Percentiles rank a stretch among this genome's conserved stretches.
These are phyloP conservation scores for Ormyrus nitidulus DNA, from an alignment of 2,888 invertebrate genomes.

Conservation along the genomic window DNA sequence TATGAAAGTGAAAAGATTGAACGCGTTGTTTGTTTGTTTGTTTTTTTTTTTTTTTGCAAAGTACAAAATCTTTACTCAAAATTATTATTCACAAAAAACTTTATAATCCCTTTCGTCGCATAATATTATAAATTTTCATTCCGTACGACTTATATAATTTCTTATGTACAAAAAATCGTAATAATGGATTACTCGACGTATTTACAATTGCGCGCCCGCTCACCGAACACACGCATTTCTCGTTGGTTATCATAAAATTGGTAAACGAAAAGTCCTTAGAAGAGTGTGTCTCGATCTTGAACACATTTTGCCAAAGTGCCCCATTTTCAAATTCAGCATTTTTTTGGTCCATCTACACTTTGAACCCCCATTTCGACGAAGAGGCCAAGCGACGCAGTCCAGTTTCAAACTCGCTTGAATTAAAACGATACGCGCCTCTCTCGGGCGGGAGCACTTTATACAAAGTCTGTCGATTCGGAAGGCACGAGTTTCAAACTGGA, in stretches of 20 bases:
- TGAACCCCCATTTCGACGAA: constrained; percentile 8
- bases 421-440: not conserved
- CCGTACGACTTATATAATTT: constrained; percentile 43
- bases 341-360: not conserved
- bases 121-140: constrained; percentile 34
- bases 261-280: constrained; percentile 48
- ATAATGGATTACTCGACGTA: constrained; percentile 36
- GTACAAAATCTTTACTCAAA: constrained; percentile 49
- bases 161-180: constrained; percentile 48
- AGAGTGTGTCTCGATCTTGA: constrained; percentile 3
- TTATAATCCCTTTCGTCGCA: constrained; percentile 34
- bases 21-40: too few species aligned
- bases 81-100: constrained; percentile 36
- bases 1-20: too few species aligned
- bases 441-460: too few species aligned
- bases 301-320: not conserved
- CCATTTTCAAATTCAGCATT: not conserved
- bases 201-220: constrained; percentile 42
- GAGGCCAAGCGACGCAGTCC: not conserved
- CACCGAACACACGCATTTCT: constrained; percentile 27
- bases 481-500: not conserved
- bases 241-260: not conserved
- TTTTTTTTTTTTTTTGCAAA: constrained; percentile 23
- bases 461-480: not conserved
- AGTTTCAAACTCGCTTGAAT: constrained; percentile 16